Evolutionary conservation across 2,888 invertebrate species (phyloP).

Genomic region (Hermodice carunculata): DNA sequence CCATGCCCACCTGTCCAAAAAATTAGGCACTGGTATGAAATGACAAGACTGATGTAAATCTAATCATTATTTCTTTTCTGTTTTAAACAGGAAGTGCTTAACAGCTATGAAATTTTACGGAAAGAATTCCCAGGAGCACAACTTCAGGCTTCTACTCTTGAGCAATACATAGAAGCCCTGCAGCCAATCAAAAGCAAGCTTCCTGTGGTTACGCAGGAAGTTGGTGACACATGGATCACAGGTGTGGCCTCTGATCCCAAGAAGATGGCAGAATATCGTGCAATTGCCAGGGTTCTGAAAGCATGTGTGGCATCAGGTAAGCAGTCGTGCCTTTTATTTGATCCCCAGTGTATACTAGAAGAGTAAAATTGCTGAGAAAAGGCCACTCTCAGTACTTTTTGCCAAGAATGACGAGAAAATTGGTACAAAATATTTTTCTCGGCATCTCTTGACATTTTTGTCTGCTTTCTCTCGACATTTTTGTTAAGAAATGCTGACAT

Average conservation of each 20-base stretch:
- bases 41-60: too few species aligned
- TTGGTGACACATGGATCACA: conserved; percentile 66
- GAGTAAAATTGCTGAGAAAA: too few species aligned
- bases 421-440: too few species aligned
- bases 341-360: too few species aligned
- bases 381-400: too few species aligned
- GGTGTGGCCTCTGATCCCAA: conserved; percentile 61
- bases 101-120: conserved; percentile 55
- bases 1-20: too few species aligned
- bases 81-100: conserved; percentile 52
- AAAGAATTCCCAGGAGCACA: conserved; percentile 56
- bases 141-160: conserved; percentile 55
- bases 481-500: too few species aligned
- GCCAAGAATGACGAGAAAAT: too few species aligned
- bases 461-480: too few species aligned
- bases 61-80: neutral
- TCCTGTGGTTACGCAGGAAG: conserved; percentile 27
- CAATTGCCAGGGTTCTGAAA: conserved; percentile 31
- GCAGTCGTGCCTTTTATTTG: too few species aligned
- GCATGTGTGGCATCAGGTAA: conserved; percentile 28
- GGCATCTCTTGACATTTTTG: too few species aligned
- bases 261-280: conserved; percentile 51
- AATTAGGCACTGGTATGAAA: too few species aligned
- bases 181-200: conserved; percentile 14
- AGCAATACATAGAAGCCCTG: conserved; percentile 46